Evolutionary conservation across 2,113 vertebrate genomes (phyloP).

Genomic region (Dicentrarchus labrax): DNA sequence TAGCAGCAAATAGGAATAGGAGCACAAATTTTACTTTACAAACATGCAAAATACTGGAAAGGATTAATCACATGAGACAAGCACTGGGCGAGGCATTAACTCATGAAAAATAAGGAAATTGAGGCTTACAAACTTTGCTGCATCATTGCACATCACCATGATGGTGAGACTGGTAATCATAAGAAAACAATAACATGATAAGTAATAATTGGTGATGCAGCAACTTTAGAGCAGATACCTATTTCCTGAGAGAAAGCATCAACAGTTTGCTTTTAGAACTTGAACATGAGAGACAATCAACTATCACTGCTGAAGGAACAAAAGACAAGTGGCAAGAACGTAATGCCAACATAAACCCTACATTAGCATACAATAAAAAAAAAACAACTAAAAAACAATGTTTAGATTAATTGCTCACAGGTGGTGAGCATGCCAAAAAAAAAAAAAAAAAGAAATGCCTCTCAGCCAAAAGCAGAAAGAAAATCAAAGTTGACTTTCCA

Average conservation of each 20-base stretch:
- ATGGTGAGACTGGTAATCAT: neutral
- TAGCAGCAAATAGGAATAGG: too few relatives aligned
- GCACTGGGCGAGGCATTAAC: too few relatives aligned
- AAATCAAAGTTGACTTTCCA: constrained; percentile 27
- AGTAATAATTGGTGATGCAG: neutral
- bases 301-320: neutral
- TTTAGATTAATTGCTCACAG: constrained; percentile 8
- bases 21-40: neutral
- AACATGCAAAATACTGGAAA: neutral
- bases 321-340: neutral
- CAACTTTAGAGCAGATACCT: neutral
- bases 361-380: neutral
- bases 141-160: neutral
- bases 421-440: neutral
- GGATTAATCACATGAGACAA: neutral
- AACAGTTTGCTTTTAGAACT: too few relatives aligned
- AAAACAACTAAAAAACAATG: neutral
- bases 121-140: constrained; percentile 9
- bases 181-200: neutral
- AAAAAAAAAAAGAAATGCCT: neutral
- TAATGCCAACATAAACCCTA: neutral
- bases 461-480: neutral
- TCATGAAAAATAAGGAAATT: neutral
- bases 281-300: neutral
- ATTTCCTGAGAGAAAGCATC: neutral